phyloP scores from a whole-genome alignment of 2,888 invertebrate genomes.

The Allophyes oxyacanthae region DNA sequence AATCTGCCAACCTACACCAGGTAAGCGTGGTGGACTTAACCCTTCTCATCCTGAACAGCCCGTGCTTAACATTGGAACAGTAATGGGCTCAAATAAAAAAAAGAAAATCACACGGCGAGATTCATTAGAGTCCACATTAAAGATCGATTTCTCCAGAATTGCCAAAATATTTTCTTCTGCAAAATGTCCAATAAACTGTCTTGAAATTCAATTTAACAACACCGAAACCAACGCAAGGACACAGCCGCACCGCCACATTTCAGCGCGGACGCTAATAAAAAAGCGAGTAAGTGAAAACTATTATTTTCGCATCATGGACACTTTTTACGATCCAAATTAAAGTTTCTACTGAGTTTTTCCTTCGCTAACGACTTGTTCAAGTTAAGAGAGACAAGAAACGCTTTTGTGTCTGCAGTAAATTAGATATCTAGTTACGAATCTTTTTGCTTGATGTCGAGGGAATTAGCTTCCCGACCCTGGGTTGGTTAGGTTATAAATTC shows the following conservation, averaged over 20 bases:
- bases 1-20: too few species aligned
- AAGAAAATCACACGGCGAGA: too few species aligned
- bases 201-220: slow-evolving; percentile 45
- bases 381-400: slow-evolving; percentile 63
- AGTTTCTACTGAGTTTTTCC: slow-evolving; percentile 64
- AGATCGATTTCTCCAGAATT: too few species aligned
- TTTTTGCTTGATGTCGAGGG: slow-evolving; percentile 55
- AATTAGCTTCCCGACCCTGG: slow-evolving; percentile 45
- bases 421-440: slow-evolving; percentile 61
- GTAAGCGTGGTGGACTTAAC: too few species aligned
- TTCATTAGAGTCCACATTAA: too few species aligned
- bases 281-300: slow-evolving; percentile 63
- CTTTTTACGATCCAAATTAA: slow-evolving; percentile 67
- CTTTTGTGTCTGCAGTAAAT: slow-evolving; percentile 64
- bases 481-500: slow-evolving; percentile 42
- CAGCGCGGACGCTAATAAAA: slow-evolving; percentile 60
- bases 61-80: too few species aligned
- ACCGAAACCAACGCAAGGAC: slow-evolving; percentile 49
- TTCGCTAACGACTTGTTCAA: slow-evolving; percentile 68
- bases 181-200: slow-evolving; percentile 30
- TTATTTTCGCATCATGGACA: slow-evolving; percentile 64
- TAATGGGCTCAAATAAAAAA: too few species aligned
- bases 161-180: slow-evolving; percentile 3
- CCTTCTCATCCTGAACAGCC: too few species aligned
- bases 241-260: slow-evolving; percentile 55